A percentile compares a stretch with the other conserved stretches of the same genome.
Conservation (phyloP, 2,113 vertebrate species). For the Myotis lucifugus region DNA sequence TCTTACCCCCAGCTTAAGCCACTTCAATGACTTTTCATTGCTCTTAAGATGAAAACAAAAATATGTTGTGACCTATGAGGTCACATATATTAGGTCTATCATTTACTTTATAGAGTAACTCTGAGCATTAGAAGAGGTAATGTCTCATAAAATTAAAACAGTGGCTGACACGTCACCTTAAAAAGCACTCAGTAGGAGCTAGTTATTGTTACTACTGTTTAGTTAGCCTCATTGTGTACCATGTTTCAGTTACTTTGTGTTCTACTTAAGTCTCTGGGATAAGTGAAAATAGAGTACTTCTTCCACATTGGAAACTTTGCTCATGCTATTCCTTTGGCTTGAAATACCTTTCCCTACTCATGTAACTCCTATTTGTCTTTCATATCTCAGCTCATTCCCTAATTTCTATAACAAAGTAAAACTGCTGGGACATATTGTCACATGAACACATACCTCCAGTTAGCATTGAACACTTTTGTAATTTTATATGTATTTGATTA, state of each 20-base stretch:
- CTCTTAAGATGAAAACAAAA: background rate
- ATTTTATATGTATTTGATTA: slow-evolving; percentile 15
- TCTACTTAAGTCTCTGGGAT: background rate
- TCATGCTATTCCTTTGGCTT: background rate
- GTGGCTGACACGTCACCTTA: background rate
- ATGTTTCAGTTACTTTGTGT: slow-evolving; percentile 19
- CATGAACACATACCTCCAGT: background rate
- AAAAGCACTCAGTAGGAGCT: background rate
- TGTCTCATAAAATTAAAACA: background rate
- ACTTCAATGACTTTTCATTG: background rate
- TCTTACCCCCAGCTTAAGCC: background rate
- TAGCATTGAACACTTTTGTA: background rate
- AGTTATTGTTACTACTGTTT: background rate
- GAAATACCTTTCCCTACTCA: background rate
- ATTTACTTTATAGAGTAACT: background rate
- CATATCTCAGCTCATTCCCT: background rate
- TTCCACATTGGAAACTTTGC: background rate
- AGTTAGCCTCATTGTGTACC: background rate
- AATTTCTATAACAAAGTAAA: background rate
- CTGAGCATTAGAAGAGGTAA: background rate
- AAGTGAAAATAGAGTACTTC: background rate
- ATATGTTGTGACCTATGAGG: background rate
- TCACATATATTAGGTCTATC: background rate
- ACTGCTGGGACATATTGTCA: background rate
- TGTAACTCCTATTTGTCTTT: background rate